Evolutionary conservation across 2,888 invertebrate species (phyloP).

Genomic region (Tribolium freemani): DNA sequence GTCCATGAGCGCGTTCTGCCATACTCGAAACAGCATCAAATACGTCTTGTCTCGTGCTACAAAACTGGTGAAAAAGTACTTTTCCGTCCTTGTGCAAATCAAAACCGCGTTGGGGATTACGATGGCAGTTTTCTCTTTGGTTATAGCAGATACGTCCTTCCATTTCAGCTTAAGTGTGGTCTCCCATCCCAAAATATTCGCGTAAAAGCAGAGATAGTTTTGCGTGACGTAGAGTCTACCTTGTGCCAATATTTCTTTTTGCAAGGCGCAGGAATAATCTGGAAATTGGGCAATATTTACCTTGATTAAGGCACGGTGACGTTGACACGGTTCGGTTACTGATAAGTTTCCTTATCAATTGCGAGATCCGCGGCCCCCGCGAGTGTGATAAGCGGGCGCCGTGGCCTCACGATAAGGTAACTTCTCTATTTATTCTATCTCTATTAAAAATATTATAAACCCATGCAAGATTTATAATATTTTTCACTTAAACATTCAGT

Average conservation of each 20-base stretch:
- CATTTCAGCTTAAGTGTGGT: conserved; percentile 87
- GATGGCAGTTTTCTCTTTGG: conserved; percentile 93
- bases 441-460: too few relatives aligned
- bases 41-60: conserved; percentile 94
- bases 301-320: conserved; percentile 1
- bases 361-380: not conserved
- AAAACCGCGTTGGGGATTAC: conserved; percentile 98
- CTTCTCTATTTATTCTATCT: too few relatives aligned
- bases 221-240: conserved; percentile 96
- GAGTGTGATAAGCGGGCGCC: conserved; percentile 4
- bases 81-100: conserved; percentile 84
- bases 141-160: conserved; percentile 93
- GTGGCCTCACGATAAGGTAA: not conserved
- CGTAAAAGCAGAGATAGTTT: conserved; percentile 96
- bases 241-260: conserved; percentile 95
- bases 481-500: not conserved
- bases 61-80: conserved; percentile 94
- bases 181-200: conserved; percentile 98
- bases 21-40: conserved; percentile 94
- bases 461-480: not conserved
- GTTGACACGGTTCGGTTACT: conserved; percentile 11
- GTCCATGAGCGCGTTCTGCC: conserved; percentile 96
- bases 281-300: conserved; percentile 45
- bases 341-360: conserved; percentile 30
- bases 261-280: conserved; percentile 98